These are phyloP conservation scores for Cirrhinus mrigala DNA, from an alignment of 2,797 vertebrate genomes.

Conservation along the genomic window DNA sequence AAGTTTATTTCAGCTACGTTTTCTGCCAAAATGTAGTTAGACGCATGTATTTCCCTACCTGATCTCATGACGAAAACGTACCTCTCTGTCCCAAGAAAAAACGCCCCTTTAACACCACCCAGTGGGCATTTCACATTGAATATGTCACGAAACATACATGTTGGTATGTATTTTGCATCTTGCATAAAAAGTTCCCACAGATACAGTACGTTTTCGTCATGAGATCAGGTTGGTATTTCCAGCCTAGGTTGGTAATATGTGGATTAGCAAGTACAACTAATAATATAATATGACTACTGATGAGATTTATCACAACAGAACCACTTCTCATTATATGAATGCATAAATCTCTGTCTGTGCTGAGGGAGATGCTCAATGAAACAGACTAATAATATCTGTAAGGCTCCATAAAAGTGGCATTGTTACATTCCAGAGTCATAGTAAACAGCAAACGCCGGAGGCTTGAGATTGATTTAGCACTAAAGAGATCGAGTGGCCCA, in stretches of 20 bases:
- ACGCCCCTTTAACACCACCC: too few relatives aligned
- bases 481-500: conserved; percentile 12
- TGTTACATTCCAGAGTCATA: conserved; percentile 22
- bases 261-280: not conserved
- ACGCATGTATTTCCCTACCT: not conserved
- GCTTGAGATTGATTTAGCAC: conserved; percentile 29
- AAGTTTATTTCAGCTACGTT: not conserved
- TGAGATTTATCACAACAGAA: not conserved
- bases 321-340: not conserved
- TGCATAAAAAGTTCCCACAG: too few relatives aligned
- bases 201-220: too few relatives aligned
- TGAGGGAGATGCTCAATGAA: conserved; percentile 4
- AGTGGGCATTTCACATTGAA: too few relatives aligned
- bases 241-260: not conserved
- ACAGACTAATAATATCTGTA: conserved; percentile 16
- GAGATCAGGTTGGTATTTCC: not conserved
- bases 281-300: not conserved
- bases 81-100: too few relatives aligned
- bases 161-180: too few relatives aligned
- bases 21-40: not conserved
- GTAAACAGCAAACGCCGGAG: conserved; percentile 18
- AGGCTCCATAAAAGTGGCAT: conserved; percentile 33
- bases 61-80: too few relatives aligned
- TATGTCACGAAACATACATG: too few relatives aligned
- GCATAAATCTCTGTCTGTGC: not conserved